Base-by-base conservation (phyloP, 2,113 vertebrate species). In the Connochaetes taurinus region DNA sequence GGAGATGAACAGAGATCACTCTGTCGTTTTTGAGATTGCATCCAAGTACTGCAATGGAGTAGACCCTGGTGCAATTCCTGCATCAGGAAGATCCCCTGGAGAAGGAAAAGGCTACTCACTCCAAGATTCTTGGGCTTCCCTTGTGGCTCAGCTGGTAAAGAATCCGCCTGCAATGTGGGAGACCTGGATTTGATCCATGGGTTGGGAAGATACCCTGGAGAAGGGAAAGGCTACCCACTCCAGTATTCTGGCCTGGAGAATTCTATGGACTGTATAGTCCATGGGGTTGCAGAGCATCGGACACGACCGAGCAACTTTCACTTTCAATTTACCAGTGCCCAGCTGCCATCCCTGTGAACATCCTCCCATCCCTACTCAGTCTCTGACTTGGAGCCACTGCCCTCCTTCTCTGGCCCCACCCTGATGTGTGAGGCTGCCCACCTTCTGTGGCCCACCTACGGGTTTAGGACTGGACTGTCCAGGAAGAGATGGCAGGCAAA, bases 211-310 rank as follows among this genome's bases (percentile, higher is more conserved):
- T 33, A 62, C 29, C 29, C 60, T 33, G 6, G 6, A 64, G 31
- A 64, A 64, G 31, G 15, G 7, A 64, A 33, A 17, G 31, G 62
- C 62, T 33, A 64, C 62, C 62, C 15, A 64, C 62, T 64, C 31
- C 62, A 64, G 62, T n/a, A 33, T 8, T 64, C 15, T 64, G 31
- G 62, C 31, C 62, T 99, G 15, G 60, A 64, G 31, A 33, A 64
- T 64, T 33, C 62, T 16, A 64, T 33, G 62, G 7, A 64, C 62
- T 17, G 62, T 17, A 33, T 33, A 64, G 62, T 64, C 31, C 31
- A 33, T 64, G 31, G 62, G 7, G 60, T 62, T 1, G 14, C 60
- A 33, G 14, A 62, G 29, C 33, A 14, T 62, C 2, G 1, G 15
- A 64, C 62, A 64, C 3, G 2, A 64, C 31, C 8, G 15, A 64